Conservation (phyloP, 2,113 vertebrate genomes). For the Tonatia bakeri region DNA sequence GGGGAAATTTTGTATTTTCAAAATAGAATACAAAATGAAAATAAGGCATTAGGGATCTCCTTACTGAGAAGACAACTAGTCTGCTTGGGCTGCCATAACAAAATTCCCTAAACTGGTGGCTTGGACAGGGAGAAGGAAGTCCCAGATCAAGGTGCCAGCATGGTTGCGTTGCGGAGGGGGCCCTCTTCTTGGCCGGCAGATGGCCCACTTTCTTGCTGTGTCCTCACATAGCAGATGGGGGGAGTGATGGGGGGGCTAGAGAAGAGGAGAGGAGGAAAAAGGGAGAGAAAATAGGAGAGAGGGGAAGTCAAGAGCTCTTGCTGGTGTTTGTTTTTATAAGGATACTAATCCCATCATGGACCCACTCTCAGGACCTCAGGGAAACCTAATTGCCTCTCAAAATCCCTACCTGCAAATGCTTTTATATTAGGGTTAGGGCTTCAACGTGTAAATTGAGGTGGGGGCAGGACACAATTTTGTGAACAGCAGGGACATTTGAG, state of each 20-base stretch:
- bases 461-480: neutral
- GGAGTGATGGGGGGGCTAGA: neutral
- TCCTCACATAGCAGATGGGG: neutral
- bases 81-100: neutral
- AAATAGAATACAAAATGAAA: neutral
- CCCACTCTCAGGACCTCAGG: neutral
- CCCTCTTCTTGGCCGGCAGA: neutral
- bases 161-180: no score
- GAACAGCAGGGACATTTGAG: neutral
- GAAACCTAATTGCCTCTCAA: neutral
- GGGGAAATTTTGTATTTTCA: neutral
- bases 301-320: neutral
- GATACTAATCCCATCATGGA: neutral
- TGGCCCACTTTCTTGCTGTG: neutral
- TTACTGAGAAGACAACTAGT: neutral
- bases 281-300: no score
- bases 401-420: no score
- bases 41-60: neutral
- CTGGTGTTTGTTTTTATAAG: neutral
- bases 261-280: neutral
- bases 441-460: neutral
- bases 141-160: neutral
- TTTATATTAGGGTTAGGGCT: no score
- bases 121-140: neutral
- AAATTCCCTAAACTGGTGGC: neutral